Percentiles rank a stretch among this genome's conserved stretches.
phyloP scores from a whole-genome alignment of 2,888 invertebrate species.

The Acronicta psi region DNA sequence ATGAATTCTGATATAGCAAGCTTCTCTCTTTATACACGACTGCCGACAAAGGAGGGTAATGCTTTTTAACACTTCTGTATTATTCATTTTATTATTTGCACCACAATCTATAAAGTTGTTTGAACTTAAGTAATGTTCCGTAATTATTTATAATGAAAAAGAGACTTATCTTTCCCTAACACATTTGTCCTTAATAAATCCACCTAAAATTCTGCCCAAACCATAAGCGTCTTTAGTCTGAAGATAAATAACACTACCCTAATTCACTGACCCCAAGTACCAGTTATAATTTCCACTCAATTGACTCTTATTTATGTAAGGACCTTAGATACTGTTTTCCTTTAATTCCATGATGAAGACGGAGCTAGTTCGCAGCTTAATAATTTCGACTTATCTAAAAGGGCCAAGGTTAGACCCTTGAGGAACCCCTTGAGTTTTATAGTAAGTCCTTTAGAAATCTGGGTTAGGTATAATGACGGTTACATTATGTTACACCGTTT shows the following conservation, averaged over 20 bases:
- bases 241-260: slow-evolving; percentile 12
- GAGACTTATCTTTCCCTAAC: no score
- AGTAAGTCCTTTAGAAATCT: slow-evolving; percentile 41
- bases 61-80: no score
- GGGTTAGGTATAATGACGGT: slow-evolving; percentile 34
- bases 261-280: slow-evolving; percentile 14
- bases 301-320: slow-evolving; percentile 37
- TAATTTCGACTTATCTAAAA: slow-evolving; percentile 36
- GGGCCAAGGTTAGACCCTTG: slow-evolving; percentile 27
- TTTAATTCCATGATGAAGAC: slow-evolving; percentile 25
- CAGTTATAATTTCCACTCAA: slow-evolving; percentile 27
- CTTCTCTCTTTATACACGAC: no score
- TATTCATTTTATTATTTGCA: no score
- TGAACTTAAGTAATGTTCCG: no score
- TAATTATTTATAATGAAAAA: not conserved
- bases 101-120: no score
- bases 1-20: slow-evolving; percentile 16
- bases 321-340: slow-evolving; percentile 10
- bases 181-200: not conserved
- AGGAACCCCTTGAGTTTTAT: slow-evolving; percentile 23
- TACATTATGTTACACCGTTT: slow-evolving; percentile 28
- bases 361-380: slow-evolving; percentile 17
- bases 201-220: slow-evolving; percentile 6
- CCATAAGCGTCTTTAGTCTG: not conserved
- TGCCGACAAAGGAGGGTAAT: no score